A percentile compares a stretch with the other conserved stretches of the same genome.
These are phyloP conservation scores for Aurelia aurita complex sp. Pacific DNA, from an alignment of 30 jellyfish, hydroid and myxozoan genomes.

Conservation along the genomic window DNA sequence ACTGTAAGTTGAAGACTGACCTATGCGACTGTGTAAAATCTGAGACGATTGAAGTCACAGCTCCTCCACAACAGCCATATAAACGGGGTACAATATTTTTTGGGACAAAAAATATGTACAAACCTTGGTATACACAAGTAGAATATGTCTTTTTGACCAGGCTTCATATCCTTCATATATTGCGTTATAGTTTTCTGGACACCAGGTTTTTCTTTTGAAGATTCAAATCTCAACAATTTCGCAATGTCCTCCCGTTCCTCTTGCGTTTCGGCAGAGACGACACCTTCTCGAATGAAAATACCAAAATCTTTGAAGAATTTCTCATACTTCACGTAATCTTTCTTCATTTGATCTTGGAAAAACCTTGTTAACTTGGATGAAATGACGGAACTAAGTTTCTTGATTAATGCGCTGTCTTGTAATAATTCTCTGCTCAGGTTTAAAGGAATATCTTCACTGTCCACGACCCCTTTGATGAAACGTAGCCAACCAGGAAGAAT, in stretches of 20 bases:
- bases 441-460: constrained; percentile 97
- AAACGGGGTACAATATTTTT: no score
- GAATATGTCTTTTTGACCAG: constrained; percentile 88
- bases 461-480: constrained; percentile 95
- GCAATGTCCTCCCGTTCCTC: constrained; percentile 87
- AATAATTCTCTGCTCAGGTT: constrained; percentile 95
- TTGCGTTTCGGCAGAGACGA: constrained; percentile 86
- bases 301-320: constrained; percentile 94
- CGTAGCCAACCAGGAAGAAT: constrained; percentile 96
- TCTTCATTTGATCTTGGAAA: constrained; percentile 86
- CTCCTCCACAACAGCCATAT: no score
- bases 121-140: constrained; percentile 96
- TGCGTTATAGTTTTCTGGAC: constrained; percentile 61
- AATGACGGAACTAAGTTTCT: constrained; percentile 76
- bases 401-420: constrained; percentile 93
- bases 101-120: background rate
- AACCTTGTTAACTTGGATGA: constrained; percentile 65
- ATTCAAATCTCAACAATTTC: constrained; percentile 82
- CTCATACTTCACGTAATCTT: constrained; percentile 87
- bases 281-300: constrained; percentile 91
- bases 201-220: constrained; percentile 93
- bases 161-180: constrained; percentile 85
- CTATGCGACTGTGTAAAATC: no score
- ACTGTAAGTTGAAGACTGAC: no score
- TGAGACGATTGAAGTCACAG: no score